A percentile compares a stretch with the other conserved stretches of the same genome.
Conservation (phyloP, 2,888 invertebrate genomes). For the Acrocyrtus sp. region DNA sequence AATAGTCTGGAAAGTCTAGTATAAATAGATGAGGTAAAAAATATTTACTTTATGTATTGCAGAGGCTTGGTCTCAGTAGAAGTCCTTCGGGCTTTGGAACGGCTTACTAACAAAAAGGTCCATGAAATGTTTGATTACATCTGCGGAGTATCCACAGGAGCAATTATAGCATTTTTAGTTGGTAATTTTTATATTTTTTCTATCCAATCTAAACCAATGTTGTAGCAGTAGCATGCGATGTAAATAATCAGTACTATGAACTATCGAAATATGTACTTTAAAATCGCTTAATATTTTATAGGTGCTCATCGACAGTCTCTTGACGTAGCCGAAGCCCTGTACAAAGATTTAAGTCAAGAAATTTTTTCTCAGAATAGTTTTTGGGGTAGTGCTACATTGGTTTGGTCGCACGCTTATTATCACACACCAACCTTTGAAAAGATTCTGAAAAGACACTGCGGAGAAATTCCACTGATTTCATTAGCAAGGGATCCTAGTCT, state of each 20-base stretch:
- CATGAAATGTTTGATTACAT: conserved; percentile 88
- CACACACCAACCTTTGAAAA: conserved; percentile 86
- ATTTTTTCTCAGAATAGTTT: conserved; percentile 76
- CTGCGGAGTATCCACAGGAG: conserved; percentile 85
- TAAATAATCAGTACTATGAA: not conserved
- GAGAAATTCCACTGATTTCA: conserved; percentile 73
- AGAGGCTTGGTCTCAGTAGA: conserved; percentile 88
- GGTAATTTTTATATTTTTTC: conserved; percentile 69
- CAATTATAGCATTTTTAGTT: conserved; percentile 80
- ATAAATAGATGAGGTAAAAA: too few species aligned
- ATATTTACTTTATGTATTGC: conserved; percentile 50
- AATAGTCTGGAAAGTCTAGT: not conserved
- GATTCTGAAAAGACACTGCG: conserved; percentile 75
- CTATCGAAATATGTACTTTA: not conserved
- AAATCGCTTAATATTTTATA: too few species aligned
- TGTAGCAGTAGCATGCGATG: not conserved
- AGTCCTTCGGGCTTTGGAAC: conserved; percentile 81
- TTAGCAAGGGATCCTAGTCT: conserved; percentile 70
- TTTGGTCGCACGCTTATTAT: conserved; percentile 90
- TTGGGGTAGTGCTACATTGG: conserved; percentile 78
- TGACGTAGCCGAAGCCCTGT: conserved; percentile 72
- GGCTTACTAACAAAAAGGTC: conserved; percentile 74
- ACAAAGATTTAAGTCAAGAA: conserved; percentile 72
- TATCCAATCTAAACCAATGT: not conserved
- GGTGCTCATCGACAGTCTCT: conserved; percentile 72